A percentile compares a stretch with the other conserved stretches of the same genome.
Evolutionary conservation across 2,888 invertebrate species (phyloP).

Genomic region (Drosophila antonietae): DNA sequence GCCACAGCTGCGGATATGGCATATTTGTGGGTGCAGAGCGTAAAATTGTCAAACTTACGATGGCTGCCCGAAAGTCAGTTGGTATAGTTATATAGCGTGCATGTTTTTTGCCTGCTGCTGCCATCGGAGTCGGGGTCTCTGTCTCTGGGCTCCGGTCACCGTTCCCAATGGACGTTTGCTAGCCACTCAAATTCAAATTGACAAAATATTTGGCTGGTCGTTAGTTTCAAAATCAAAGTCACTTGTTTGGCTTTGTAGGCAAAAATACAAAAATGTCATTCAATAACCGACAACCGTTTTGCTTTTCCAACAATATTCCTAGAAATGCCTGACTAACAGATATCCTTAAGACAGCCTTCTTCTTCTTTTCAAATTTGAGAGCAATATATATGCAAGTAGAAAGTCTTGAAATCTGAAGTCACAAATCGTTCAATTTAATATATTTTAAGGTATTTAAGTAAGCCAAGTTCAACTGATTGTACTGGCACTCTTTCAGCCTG

Average conservation of each 20-base stretch:
- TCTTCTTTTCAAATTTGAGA: too few relatives aligned
- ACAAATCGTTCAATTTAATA: too few relatives aligned
- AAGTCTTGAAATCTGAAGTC: too few relatives aligned
- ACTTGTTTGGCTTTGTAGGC: constrained; percentile 15
- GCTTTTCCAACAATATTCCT: neutral
- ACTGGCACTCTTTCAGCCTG: too few relatives aligned
- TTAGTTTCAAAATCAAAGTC: constrained; percentile 55
- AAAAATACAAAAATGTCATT: constrained; percentile 24
- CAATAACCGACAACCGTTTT: constrained; percentile 25
- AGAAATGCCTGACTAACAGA: neutral
- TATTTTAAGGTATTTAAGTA: too few relatives aligned
- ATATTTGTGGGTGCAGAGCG: constrained; percentile 63
- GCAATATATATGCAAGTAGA: too few relatives aligned
- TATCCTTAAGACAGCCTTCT: too few relatives aligned
- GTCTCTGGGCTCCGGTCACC: neutral
- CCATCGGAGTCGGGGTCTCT: constrained; percentile 2
- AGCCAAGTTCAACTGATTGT: too few relatives aligned
- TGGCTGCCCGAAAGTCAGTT: constrained; percentile 70
- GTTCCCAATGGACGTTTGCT: constrained; percentile 14
- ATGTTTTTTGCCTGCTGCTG: constrained; percentile 43
- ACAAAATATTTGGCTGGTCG: constrained; percentile 71
- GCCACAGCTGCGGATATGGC: constrained; percentile 67
- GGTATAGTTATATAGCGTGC: constrained; percentile 60
- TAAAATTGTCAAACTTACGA: constrained; percentile 76
- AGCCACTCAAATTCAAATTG: constrained; percentile 72